A percentile compares a stretch with the other conserved stretches of the same genome.
Evolutionary conservation across 2,797 vertebrate species (phyloP).

Genomic region (Muraenolepis orangiensis): DNA sequence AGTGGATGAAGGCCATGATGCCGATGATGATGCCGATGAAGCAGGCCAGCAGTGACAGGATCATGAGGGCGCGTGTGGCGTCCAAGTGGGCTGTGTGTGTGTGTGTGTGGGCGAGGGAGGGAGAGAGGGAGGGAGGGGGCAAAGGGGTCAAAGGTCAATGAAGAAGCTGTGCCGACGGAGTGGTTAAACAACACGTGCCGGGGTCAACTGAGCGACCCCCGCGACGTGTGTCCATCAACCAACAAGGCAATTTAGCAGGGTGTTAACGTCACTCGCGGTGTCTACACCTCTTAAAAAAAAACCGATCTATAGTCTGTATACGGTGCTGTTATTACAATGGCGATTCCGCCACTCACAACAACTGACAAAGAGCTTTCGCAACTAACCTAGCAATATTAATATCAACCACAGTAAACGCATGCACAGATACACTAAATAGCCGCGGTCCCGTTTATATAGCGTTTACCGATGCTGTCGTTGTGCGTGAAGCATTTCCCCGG

Average conservation of each 20-base stretch:
- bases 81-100: constrained; percentile 71
- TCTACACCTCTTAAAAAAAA: too few species aligned
- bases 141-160: constrained; percentile 50
- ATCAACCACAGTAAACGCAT: not conserved
- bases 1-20: constrained; percentile 77
- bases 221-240: not conserved
- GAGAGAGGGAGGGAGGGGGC: not conserved
- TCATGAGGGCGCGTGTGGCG: constrained; percentile 72
- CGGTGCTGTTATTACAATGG: not conserved
- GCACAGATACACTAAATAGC: not conserved
- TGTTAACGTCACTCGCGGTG: too few species aligned
- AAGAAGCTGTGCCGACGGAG: not conserved
- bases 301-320: not conserved
- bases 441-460: not conserved
- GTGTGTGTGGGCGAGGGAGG: too few species aligned
- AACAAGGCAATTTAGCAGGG: not conserved
- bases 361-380: not conserved
- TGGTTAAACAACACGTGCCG: not conserved
- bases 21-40: constrained; percentile 73
- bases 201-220: not conserved
- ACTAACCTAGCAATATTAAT: not conserved
- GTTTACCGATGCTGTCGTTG: constrained; percentile 68
- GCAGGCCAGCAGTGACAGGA: constrained; percentile 72
- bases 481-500: constrained; percentile 71
- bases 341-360: not conserved